Evolutionary conservation across 2,888 invertebrate species (phyloP), one percentile per base, ranked within the genome.

Genomic region (Acronicta leporina): DNA sequence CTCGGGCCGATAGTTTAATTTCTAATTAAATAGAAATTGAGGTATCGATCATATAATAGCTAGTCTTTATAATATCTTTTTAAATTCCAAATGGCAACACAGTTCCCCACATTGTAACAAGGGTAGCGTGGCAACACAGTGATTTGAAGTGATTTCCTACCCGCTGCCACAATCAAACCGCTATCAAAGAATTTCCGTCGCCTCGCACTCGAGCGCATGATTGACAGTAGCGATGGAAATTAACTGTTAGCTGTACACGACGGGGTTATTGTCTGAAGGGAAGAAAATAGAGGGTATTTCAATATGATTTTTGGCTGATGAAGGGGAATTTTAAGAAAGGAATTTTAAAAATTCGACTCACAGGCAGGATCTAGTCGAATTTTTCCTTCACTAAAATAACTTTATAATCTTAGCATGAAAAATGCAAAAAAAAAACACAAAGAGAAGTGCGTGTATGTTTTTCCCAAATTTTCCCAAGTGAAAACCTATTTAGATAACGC

Each of bases 101-200:
- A 60, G 54, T 49, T 11, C 13, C 30, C 45, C 2, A 0, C 20
- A 14, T 13, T 41, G 11, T 20, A 41, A 48, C 51, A 47, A 53
- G 61, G 48, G 66, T 15, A 33, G 38, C 53, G 43, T 16, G 16
- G 33, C 50, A 50, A 42, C 76, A 72, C 63, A 48, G 42, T 42
- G 58, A 50, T 43, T 68, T 53, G 27, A 52, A 44, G 64, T 60
- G 56, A 79, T 86, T 87, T 85, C 86, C 86, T 71, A 53, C 7
- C n/a, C 62, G 60, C 63, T 64, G 75, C 86, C 85, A 85, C 86
- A 87, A 85, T 83, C 87, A 83, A 71, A 58, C 75, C 62, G 71
- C 83, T 74, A 85, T 86, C 81, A 84, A 76, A 63, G 78, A 80
- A 87, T 87, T 86, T 87, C 87, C 87, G 83, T 59, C 38, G 50